Evolutionary conservation across 2,113 vertebrate genomes (phyloP), one percentile per base, ranked within the genome.

Genomic region (Syngnathoides biaculeatus): DNA sequence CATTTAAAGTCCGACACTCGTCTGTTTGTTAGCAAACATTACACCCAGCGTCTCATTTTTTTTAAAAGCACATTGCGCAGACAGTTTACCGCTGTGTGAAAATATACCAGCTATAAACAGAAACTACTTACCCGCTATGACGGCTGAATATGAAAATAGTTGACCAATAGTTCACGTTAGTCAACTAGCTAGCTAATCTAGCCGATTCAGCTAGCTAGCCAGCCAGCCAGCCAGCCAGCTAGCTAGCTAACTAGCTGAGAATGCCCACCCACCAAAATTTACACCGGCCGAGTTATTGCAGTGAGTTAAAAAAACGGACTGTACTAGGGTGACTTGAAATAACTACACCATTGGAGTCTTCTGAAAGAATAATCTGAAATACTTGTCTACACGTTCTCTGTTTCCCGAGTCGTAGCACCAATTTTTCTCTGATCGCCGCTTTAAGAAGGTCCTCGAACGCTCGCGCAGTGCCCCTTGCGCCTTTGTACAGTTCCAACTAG

Each of bases 371-470:
- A 83, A 81, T 81, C 77, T 79, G 35, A 22, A 52, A 52, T 15
- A 39, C 17, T 65, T 38, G 30, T 53, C 47, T 65, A 50, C 48
- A 52, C 64, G 48, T 30, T 53, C 87, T 89, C 80, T 89, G 85
- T 91, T 86, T 86, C 85, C 80, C 85, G 88, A 89, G 84, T 90
- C 88, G 88, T 87, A 90, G 87, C 87, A 89, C 73, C 81, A 84
- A 89, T 84, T 88, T 90, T 89, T 87, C 77, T 88, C 85, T 81
- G 85, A 90, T 91, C 88, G 78, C 89, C 88, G 90, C 91, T 89
- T 90, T 90, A 90, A 89, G 79, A 88, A 88, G 90, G 90, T 90
- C 91, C 91, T 90, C 63, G 73, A 85, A 83, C 81, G 88, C 88
- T 90, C 89, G 90, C 80, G 77, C 59, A 53, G 87, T 78, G 82